Evolutionary conservation across 2,888 invertebrate species (phyloP).

Genomic region (Chelonus formosanus): DNA sequence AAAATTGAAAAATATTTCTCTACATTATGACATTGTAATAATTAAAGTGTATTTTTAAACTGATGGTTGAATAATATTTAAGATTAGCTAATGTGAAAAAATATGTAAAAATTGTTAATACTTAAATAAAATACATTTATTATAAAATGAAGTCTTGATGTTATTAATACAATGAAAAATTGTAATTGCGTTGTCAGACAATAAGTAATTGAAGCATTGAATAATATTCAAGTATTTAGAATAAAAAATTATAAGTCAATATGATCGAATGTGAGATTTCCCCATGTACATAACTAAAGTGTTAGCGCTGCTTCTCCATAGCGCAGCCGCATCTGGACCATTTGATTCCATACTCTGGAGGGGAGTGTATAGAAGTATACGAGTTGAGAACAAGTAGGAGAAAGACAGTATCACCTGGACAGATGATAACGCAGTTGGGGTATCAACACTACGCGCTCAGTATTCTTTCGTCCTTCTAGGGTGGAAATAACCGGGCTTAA

Average conservation of each 20-base stretch:
- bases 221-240: too few species aligned
- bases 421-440: constrained; percentile 41
- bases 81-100: constrained; percentile 44
- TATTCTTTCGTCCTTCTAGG: not conserved
- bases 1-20: constrained; percentile 13
- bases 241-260: too few species aligned
- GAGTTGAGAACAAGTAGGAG: constrained; percentile 24
- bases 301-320: constrained; percentile 41
- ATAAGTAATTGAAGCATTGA: too few species aligned
- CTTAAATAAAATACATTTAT: constrained; percentile 58
- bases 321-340: constrained; percentile 51
- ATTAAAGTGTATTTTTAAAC: constrained; percentile 36
- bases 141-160: constrained; percentile 48
- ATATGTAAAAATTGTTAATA: constrained; percentile 60
- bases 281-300: constrained; percentile 36
- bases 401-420: constrained; percentile 43
- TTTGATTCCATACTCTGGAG: constrained; percentile 18
- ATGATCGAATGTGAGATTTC: too few species aligned
- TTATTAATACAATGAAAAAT: not conserved
- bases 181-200: too few species aligned
- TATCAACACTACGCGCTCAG: constrained; percentile 37
- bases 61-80: constrained; percentile 57
- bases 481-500: not conserved
- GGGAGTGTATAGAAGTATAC: constrained; percentile 24
- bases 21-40: constrained; percentile 27